Conservation (phyloP, 2,888 invertebrate genomes). For the Cantharis lateralis region DNA sequence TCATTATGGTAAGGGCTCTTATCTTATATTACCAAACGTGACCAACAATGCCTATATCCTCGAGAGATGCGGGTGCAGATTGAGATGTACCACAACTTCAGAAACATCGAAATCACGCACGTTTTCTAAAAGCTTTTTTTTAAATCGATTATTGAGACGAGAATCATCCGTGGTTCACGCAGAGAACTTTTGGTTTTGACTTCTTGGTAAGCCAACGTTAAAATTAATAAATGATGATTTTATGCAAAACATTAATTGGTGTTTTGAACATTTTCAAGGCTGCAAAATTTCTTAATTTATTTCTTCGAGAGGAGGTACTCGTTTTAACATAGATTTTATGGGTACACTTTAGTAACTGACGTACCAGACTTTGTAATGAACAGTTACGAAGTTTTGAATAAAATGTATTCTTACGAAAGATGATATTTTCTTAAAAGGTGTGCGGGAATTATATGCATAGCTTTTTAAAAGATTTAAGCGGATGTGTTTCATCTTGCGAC, state of each 20-base stretch:
- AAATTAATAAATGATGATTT: not conserved
- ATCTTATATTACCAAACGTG: conserved; percentile 21
- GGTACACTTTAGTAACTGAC: too few relatives aligned
- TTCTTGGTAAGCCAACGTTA: not conserved
- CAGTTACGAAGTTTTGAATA: not conserved
- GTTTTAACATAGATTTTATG: not conserved
- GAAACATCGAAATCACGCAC: not conserved
- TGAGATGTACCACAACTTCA: not conserved
- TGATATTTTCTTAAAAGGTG: not conserved
- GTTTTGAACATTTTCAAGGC: not conserved
- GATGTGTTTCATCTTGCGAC: conserved; percentile 10
- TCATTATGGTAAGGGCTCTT: conserved; percentile 15
- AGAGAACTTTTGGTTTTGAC: not conserved
- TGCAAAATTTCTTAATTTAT: not conserved
- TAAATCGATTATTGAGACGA: not conserved
- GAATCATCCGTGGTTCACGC: too few relatives aligned
- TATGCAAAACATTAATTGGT: not conserved
- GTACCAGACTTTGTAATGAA: not conserved
- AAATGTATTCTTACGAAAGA: not conserved
- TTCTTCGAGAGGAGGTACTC: not conserved
- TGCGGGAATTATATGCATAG: not conserved
- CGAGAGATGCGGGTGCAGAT: conserved; percentile 16
- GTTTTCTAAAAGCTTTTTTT: not conserved
- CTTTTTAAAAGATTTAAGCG: not conserved
- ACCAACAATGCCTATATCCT: conserved; percentile 7